Base-by-base conservation (phyloP, 2,888 invertebrate genomes). In the Phania funesta region DNA sequence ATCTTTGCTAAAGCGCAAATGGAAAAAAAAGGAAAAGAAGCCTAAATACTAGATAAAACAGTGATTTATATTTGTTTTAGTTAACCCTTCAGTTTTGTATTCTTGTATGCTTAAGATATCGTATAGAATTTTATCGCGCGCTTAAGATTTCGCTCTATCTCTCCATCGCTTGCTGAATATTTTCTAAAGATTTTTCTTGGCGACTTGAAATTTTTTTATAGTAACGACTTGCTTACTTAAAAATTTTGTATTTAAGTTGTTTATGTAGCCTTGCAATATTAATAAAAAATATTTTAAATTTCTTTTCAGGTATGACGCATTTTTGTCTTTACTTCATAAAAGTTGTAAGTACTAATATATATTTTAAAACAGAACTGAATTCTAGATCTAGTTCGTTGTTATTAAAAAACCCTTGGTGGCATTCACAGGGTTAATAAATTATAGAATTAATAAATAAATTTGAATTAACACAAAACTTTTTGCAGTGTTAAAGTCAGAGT, bases 401-500 rank as follows among this genome's bases (percentile, higher is more conserved):
- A 6, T 6, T 35, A 16, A 0, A 3, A 29, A n/a, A 20, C 20
- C 11, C 8, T 3, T 11, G 20, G 22, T n/a, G 18, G 0, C 22
- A 7, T 8, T 3, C 3, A n/a, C 3, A 22, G 50, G 67, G 48
- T 76, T 67, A 67, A 67, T n/a, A 29, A 35, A 41, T 18, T 18
- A 11, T 22, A n/a, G n/a, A n/a, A n/a, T n/a, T n/a, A n/a, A n/a
- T n/a, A n/a, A n/a, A n/a, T n/a, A n/a, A n/a, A 9, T 26, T 20
- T 48, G 4, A 24, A 44, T 41, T 16, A 18, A 1, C 29, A 29
- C 9, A 54, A 44, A 52, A 44, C 20, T 38, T 35, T 2, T 38
- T 5, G 41, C 48, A 71, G 71, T 70, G 38, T 50, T 64, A 71
- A 50, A 71, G 64, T 65, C 64, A 71, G 32, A 38, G 16, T 64